phyloP scores from a whole-genome alignment of 2,888 invertebrate genomes.

The Proisotoma minuta region DNA sequence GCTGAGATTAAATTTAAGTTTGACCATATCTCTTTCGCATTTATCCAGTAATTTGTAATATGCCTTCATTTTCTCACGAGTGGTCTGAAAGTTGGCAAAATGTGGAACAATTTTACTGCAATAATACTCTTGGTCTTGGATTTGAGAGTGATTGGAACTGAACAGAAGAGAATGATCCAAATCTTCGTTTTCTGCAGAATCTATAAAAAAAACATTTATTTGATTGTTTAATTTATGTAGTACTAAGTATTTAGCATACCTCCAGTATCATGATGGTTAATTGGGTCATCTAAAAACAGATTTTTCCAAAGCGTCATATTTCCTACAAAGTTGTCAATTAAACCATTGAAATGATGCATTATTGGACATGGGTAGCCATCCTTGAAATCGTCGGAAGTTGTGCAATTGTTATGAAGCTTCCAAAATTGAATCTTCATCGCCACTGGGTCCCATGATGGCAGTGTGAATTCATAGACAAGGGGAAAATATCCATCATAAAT shows the following conservation, averaged over 20 bases:
- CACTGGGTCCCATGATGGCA: conserved; percentile 21
- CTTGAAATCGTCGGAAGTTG: conserved; percentile 18
- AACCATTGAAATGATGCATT: conserved; percentile 29
- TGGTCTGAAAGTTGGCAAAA: conserved; percentile 19
- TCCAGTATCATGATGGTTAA: conserved; percentile 9
- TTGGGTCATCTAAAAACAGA: conserved; percentile 3
- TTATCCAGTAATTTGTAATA: conserved; percentile 17
- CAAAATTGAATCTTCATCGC: conserved; percentile 35
- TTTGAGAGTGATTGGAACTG: not conserved
- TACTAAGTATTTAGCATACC: not conserved
- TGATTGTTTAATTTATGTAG: not conserved
- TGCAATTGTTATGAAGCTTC: conserved; percentile 33
- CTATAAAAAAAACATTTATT: not conserved
- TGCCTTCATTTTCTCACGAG: conserved; percentile 9
- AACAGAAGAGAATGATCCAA: not conserved
- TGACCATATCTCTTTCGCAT: conserved; percentile 18
- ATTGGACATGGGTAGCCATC: conserved; percentile 38
- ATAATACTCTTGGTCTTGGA: conserved; percentile 3
- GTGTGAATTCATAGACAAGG: conserved; percentile 25
- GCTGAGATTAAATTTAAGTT: conserved; percentile 14
- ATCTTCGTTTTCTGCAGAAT: not conserved
- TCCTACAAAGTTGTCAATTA: conserved; percentile 18
- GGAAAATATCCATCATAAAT: conserved; percentile 23
- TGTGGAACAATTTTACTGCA: conserved; percentile 23
- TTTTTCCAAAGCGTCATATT: conserved; percentile 36